Conservation (phyloP, 2,888 invertebrate genomes). For the Phragmatobia fuliginosa region DNA sequence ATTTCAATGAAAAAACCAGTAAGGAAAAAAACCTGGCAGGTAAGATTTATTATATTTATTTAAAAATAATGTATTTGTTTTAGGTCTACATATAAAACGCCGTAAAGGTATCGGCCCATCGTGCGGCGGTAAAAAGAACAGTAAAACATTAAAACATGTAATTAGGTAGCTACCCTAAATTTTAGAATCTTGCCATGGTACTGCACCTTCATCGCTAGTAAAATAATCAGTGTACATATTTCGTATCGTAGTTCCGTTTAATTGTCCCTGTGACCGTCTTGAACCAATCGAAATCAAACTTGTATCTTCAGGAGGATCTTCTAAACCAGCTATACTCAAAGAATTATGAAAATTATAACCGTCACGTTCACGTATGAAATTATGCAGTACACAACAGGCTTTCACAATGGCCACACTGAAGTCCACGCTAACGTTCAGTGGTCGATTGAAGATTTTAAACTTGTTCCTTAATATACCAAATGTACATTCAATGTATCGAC, state of each 20-base stretch:
- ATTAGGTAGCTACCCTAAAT: neutral
- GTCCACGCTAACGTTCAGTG: constrained; percentile 6
- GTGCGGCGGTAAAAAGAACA: neutral
- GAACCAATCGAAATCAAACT: constrained; percentile 11
- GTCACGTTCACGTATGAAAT: constrained; percentile 21
- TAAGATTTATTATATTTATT: constrained; percentile 4
- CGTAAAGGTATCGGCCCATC: no score
- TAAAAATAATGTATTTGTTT: no score
- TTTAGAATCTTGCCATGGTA: no score
- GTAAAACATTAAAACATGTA: constrained; percentile 2
- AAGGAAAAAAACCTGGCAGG: constrained; percentile 1
- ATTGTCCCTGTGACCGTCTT: constrained; percentile 8
- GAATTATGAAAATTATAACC: constrained; percentile 26
- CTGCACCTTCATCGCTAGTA: constrained; percentile 7
- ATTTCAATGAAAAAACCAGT: constrained; percentile 5
- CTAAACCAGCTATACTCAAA: constrained; percentile 22
- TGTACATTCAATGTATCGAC: constrained; percentile 20
- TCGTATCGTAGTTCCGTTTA: constrained; percentile 13
- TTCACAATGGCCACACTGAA: constrained; percentile 15
- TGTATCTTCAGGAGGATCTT: constrained; percentile 14
- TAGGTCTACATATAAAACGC: no score
- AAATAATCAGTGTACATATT: constrained; percentile 16
- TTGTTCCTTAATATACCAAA: no score
- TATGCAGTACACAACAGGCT: constrained; percentile 23
- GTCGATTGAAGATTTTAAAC: constrained; percentile 20